Evolutionary conservation across 2,888 invertebrate species (phyloP), one percentile per base, ranked within the genome.

Genomic region (Himalopsyche anomala): DNA sequence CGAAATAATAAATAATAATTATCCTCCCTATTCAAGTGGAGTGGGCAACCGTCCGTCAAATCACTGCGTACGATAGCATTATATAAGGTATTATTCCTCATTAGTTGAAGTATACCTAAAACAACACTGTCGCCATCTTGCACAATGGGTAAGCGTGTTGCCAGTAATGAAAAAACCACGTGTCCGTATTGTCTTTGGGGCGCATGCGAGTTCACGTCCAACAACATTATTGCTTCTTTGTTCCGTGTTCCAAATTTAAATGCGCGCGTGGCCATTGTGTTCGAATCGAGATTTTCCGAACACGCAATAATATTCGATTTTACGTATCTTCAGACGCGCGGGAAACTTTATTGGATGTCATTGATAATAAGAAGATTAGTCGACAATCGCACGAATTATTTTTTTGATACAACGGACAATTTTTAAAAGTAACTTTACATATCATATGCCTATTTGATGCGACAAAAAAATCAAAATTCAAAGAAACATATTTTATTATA

Each of bases 121-220:
- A 86, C 84, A 87, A 87, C 85, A 88, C 62, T n/a, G 28, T 62
- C 19, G 19, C 62, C 62, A 19, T 19, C 62, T 62, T 62, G 62
- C 62, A 62, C 62, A 62, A 62, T 62, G 28, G 82, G 83, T 74
- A 82, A 84, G 83, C 87, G 56, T 62, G 83, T 40, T 82, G 82
- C 45, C 36, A 40, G 81, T 88, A 87, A 87, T 88, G 86, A 84
- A 86, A 87, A 86, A 84, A 83, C 86, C 88, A 85, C 88, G 88
- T 88, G 88, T 56, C 87, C 74, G 36, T 87, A 82, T 88, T 88
- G 87, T 88, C 86, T 86, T 87, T 87, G 80, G 54, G 17, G 51
- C 28, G 56, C 51, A 51, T 28, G 85, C 79, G 17, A 80, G 19
- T 81, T 55, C 80, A 69, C 85, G 81, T 81, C 51, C 62, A 42